Evolutionary conservation across 2,888 invertebrate species (phyloP).

Genomic region (Xestia ashworthii): DNA sequence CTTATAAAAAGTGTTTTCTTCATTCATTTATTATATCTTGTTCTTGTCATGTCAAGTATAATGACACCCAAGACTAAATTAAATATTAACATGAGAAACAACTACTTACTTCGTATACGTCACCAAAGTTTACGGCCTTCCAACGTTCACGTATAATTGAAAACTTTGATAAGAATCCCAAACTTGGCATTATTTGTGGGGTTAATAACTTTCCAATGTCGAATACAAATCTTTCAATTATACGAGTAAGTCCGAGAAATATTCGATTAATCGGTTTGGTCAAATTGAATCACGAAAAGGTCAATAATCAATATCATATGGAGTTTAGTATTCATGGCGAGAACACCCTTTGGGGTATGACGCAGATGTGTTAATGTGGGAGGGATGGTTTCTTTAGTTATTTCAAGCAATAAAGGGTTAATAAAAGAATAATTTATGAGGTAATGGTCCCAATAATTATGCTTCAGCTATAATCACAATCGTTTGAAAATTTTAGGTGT

Average conservation of each 20-base stretch:
- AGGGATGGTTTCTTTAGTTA: slow-evolving; percentile 5
- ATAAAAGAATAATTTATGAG: slow-evolving; percentile 11
- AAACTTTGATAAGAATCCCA: slow-evolving; percentile 41
- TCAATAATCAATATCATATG: slow-evolving; percentile 66
- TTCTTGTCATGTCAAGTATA: not conserved
- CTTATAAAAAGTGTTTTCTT: not conserved
- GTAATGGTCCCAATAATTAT: not conserved
- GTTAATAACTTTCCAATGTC: slow-evolving; percentile 55
- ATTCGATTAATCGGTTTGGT: slow-evolving; percentile 56
- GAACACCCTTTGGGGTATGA: slow-evolving; percentile 72
- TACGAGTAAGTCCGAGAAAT: slow-evolving; percentile 41
- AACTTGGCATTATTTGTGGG: slow-evolving; percentile 37
- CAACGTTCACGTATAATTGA: slow-evolving; percentile 49
- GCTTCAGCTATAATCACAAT: not conserved
- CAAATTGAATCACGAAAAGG: slow-evolving; percentile 63
- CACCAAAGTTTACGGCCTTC: slow-evolving; percentile 41
- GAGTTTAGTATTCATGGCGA: slow-evolving; percentile 77
- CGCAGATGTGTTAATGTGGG: slow-evolving; percentile 69
- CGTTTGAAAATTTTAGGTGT: not conserved
- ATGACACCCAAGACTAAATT: not conserved
- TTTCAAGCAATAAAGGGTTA: not conserved
- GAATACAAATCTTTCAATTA: slow-evolving; percentile 58
- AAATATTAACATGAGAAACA: slow-evolving; percentile 25
- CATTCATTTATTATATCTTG: not conserved
- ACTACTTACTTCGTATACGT: slow-evolving; percentile 25